Conservation (phyloP, 2,113 vertebrate species). For the Bostrychus sinensis region DNA sequence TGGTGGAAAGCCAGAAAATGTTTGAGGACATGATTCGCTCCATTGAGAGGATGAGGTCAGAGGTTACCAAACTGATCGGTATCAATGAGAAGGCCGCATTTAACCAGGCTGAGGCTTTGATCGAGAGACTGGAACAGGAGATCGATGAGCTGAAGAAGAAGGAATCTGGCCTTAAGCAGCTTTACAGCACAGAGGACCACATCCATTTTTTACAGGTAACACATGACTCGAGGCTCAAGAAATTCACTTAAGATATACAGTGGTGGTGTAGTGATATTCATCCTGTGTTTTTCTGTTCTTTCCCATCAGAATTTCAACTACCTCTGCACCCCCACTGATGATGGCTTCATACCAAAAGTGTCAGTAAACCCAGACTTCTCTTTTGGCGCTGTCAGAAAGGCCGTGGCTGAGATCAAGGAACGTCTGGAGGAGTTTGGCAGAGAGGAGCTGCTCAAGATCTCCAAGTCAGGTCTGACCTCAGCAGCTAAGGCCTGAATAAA, state of each 20-base stretch:
- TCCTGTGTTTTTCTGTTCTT: not conserved
- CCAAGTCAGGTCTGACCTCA: constrained; percentile 77
- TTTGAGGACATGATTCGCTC: constrained; percentile 84
- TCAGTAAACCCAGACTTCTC: constrained; percentile 82
- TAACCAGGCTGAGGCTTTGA: constrained; percentile 79
- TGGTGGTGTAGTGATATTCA: not conserved
- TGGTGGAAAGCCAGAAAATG: constrained; percentile 85
- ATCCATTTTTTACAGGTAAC: constrained; percentile 83
- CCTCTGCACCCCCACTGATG: constrained; percentile 83
- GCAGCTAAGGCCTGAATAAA: not conserved
- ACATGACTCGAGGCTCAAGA: not conserved
- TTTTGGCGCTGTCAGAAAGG: constrained; percentile 79
- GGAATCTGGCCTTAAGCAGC: constrained; percentile 80
- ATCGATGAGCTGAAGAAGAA: constrained; percentile 84
- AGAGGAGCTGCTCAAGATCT: constrained; percentile 79
- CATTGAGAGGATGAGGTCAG: constrained; percentile 84
- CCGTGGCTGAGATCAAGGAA: constrained; percentile 82
- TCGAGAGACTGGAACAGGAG: constrained; percentile 83
- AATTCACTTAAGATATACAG: not conserved
- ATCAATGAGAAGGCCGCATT: constrained; percentile 84
- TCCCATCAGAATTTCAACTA: constrained; percentile 81
- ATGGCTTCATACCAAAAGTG: constrained; percentile 80
- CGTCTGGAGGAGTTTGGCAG: constrained; percentile 79
- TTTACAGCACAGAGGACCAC: constrained; percentile 84
- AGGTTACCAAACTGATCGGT: constrained; percentile 83